Conservation (phyloP, 1,140 invertebrate genomes). For the Drosophila navojoa region DNA sequence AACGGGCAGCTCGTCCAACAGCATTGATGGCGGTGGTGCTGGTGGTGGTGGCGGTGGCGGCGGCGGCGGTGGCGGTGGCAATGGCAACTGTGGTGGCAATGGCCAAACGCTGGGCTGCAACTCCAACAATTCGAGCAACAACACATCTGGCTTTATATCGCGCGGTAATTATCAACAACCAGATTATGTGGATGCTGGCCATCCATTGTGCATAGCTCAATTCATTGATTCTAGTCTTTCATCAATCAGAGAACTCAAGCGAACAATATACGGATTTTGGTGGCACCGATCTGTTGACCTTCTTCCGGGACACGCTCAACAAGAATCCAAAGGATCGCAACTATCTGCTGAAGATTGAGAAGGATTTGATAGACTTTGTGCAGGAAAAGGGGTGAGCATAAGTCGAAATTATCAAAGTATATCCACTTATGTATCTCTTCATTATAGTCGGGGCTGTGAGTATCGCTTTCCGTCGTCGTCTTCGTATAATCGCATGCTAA, state of each 20-base stretch:
- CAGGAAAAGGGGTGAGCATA: slow-evolving; percentile 91
- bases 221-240: slow-evolving; percentile 80
- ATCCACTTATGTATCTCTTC: slow-evolving; percentile 13
- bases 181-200: slow-evolving; percentile 14
- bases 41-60: slow-evolving; percentile 28
- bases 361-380: slow-evolving; percentile 92
- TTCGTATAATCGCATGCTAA: slow-evolving; percentile 97
- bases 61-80: slow-evolving; percentile 21
- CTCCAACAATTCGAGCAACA: slow-evolving; percentile 77
- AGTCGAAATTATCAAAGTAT: not conserved
- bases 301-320: slow-evolving; percentile 95
- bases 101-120: slow-evolving; percentile 1
- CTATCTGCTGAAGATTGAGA: slow-evolving; percentile 93
- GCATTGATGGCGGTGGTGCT: slow-evolving; percentile 53
- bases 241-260: slow-evolving; percentile 90
- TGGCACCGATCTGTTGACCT: slow-evolving; percentile 92
- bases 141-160: slow-evolving; percentile 82
- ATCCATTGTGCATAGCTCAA: slow-evolving; percentile 55
- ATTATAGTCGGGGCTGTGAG: slow-evolving; percentile 85
- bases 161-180: slow-evolving; percentile 68
- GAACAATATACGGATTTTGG: slow-evolving; percentile 92
- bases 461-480: slow-evolving; percentile 95
- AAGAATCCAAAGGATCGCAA: slow-evolving; percentile 94
- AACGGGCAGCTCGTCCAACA: slow-evolving; percentile 67
- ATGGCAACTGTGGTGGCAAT: slow-evolving; percentile 20